Evolutionary conservation across 2,888 invertebrate genomes (phyloP).

Genomic region (Cataglyphis rosenhaueri): DNA sequence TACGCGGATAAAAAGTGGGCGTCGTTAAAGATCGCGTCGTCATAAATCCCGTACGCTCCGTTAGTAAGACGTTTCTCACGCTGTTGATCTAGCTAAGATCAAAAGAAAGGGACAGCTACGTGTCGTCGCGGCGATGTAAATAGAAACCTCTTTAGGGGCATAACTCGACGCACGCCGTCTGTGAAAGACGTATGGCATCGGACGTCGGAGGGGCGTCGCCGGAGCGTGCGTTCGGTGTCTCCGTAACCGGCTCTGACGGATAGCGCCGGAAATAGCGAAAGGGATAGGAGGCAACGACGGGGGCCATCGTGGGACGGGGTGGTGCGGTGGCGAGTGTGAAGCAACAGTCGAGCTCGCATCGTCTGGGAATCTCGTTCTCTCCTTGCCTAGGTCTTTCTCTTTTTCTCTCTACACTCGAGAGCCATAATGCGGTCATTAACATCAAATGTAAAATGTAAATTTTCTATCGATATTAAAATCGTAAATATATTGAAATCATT

Average conservation of each 20-base stretch:
- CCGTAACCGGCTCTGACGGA: conserved; percentile 83
- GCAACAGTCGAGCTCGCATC: conserved; percentile 65
- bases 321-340: background rate
- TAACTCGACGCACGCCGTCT: conserved; percentile 82
- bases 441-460: background rate
- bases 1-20: background rate
- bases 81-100: conserved; percentile 48
- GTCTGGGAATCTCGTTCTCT: conserved; percentile 78
- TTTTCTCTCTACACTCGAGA: background rate
- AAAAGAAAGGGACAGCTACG: conserved; percentile 50
- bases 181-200: conserved; percentile 82
- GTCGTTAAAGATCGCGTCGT: background rate
- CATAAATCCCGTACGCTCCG: conserved; percentile 42
- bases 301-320: conserved; percentile 34
- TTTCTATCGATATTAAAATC: background rate
- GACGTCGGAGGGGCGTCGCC: conserved; percentile 75
- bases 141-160: conserved; percentile 83
- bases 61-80: conserved; percentile 58
- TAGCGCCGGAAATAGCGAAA: conserved; percentile 84
- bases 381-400: conserved; percentile 25
- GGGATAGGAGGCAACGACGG: conserved; percentile 60
- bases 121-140: conserved; percentile 78
- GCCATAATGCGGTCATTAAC: conserved; percentile 12
- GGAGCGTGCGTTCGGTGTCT: conserved; percentile 74
- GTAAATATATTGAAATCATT: background rate